Percentiles rank a stretch among this genome's conserved stretches.
Evolutionary conservation across 1,140 invertebrate species (phyloP).

Genomic region (Portunus trituberculatus): DNA sequence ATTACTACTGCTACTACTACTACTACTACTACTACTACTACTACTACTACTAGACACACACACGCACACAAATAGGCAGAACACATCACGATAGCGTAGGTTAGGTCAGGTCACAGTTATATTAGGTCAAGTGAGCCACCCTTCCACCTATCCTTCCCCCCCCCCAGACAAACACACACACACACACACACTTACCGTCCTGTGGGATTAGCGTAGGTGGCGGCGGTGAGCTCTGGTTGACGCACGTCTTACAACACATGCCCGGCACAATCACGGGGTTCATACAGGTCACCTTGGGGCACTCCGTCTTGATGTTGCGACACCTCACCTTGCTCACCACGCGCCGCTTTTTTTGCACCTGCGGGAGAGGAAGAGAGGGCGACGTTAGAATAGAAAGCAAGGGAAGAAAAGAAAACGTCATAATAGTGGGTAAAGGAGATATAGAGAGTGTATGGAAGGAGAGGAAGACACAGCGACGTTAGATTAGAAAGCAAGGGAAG

Average conservation of each 20-base stretch:
- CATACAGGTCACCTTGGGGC: constrained; percentile 91
- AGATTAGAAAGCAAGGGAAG: not conserved
- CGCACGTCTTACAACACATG: constrained; percentile 93
- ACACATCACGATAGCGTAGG: too few relatives aligned
- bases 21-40: too few relatives aligned
- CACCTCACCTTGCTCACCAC: constrained; percentile 92
- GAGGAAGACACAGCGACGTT: not conserved
- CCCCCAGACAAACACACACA: too few relatives aligned
- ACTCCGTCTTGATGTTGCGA: constrained; percentile 93
- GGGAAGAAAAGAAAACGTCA: not conserved
- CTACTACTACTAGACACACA: too few relatives aligned
- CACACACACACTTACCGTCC: too few relatives aligned
- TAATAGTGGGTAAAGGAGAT: not conserved
- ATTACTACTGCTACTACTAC: too few relatives aligned
- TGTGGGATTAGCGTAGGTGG: too few relatives aligned
- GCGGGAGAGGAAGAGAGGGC: constrained; percentile 69
- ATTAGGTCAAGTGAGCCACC: too few relatives aligned
- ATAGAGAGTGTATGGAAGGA: not conserved
- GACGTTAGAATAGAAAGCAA: not conserved
- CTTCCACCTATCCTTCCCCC: too few relatives aligned
- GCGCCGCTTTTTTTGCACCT: constrained; percentile 93
- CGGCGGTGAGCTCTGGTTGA: constrained; percentile 79
- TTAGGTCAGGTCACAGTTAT: too few relatives aligned
- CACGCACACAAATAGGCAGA: too few relatives aligned
- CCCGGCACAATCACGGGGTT: constrained; percentile 91